These are phyloP conservation scores for Cassiopea andromeda DNA, from an alignment of 30 jellyfish, hydroid and myxozoan species.

Conservation along the genomic window DNA sequence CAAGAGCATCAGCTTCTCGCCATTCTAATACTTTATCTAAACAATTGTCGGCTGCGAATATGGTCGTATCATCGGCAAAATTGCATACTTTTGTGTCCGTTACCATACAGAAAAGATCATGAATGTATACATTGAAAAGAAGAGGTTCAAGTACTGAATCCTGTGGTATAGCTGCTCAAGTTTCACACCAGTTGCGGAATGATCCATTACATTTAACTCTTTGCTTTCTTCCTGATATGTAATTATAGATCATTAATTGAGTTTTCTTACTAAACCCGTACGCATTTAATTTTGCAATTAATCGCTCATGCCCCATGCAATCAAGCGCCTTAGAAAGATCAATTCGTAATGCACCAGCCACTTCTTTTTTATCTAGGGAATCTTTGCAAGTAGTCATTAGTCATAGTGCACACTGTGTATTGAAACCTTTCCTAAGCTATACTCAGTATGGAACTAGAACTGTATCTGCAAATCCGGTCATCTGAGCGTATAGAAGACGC, in stretches of 20 bases:
- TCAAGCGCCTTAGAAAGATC: conserved; percentile 2
- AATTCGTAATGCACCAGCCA: background rate
- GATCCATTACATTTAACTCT: conserved; percentile 9
- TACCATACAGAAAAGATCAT: no score
- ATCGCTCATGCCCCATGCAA: background rate
- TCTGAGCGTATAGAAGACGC: background rate
- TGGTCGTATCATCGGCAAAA: no score
- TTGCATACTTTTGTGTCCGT: no score
- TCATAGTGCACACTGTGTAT: conserved; percentile 10
- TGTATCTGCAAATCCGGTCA: background rate
- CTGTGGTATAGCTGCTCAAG: no score
- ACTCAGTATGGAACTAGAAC: background rate
- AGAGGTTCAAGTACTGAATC: no score
- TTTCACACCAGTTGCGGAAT: background rate
- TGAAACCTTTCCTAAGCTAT: conserved; percentile 5
- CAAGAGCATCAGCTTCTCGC: no score
- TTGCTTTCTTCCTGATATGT: conserved; percentile 1
- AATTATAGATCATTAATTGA: background rate
- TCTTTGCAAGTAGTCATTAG: conserved; percentile 1
- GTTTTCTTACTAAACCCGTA: background rate
- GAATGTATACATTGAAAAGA: no score
- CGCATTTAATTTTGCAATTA: background rate
- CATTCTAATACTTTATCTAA: no score
- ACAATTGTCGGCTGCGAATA: no score
- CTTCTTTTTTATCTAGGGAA: conserved; percentile 1